These are phyloP conservation scores for Sphaerodactylus townsendi DNA, from an alignment of 2,113 vertebrate species.

Conservation along the genomic window DNA sequence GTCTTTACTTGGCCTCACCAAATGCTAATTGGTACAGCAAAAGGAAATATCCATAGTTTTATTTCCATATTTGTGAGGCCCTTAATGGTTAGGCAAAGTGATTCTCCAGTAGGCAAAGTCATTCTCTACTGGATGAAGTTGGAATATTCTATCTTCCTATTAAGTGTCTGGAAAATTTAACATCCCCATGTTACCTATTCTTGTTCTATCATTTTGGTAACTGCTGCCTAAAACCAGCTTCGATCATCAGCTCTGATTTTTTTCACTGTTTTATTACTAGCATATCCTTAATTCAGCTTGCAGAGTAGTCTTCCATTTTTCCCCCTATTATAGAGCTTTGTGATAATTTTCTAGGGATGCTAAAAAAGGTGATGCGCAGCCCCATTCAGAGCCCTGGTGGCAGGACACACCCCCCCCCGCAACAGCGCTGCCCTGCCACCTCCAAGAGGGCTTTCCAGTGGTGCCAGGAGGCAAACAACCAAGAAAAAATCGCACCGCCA, in stretches of 20 bases:
- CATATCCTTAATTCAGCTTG: not conserved
- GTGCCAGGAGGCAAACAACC: too few species aligned
- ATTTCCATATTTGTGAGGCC: not conserved
- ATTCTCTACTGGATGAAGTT: not conserved
- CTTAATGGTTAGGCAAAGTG: not conserved
- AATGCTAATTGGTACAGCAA: not conserved
- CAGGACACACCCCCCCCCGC: too few species aligned
- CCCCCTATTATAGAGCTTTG: slow-evolving; percentile 20
- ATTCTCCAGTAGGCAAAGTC: not conserved
- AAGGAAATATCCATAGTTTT: not conserved
- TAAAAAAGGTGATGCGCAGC: not conserved
- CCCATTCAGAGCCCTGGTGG: too few species aligned
- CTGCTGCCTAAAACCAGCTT: not conserved
- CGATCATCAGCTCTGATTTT: not conserved
- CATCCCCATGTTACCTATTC: not conserved
- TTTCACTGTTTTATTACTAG: too few species aligned
- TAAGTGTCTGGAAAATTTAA: not conserved
- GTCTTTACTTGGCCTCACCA: not conserved
- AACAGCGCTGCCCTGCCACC: too few species aligned
- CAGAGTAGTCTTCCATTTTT: not conserved
- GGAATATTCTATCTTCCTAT: not conserved
- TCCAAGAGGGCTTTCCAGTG: too few species aligned
- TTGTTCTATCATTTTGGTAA: not conserved
- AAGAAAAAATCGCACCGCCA: too few species aligned
- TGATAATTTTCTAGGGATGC: not conserved